Base-by-base conservation (phyloP, 2,888 invertebrate species). In the Nudaria mundana region DNA sequence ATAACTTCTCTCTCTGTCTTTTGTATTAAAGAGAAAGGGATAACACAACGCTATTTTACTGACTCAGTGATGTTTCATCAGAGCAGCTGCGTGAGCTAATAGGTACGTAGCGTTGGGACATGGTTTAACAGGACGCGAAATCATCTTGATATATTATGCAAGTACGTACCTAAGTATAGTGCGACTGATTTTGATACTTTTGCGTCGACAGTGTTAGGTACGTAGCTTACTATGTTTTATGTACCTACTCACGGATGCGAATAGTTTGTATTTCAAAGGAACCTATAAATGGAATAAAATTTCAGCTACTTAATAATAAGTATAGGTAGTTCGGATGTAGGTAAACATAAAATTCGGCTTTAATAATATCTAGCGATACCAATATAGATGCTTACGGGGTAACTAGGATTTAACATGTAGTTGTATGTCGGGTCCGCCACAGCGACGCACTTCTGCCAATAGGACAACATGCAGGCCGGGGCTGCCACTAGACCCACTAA, bases 381-480 rank as follows among this genome's bases (percentile, higher is more conserved):
- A n/a, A n/a, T n/a, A 20, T 3, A 25, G 12, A 30, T 24, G 28
- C 31, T 37, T 33, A 41, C 44, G n/a, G 94, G 93, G 76, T 95
- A 97, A 81, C 95, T 94, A 5, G 93, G 91, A 71, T 97, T 96
- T 52, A 95, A 92, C 66, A 93, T 92, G 73, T 97, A 97, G 76
- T 97, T 97, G 77, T 95, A 98, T 0, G 97, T 97, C 0, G 98
- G 98, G 81, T 98, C 98, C 56, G 93, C 91, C 26, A 95, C 90
- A 66, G 96, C 96, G 70, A 96, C 95, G 67, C 94, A 94, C 63
- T 95, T 95, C 77, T 98, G 95, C 97, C 97, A 97, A 2, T 95
- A 93, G 2, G 97, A 94, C 56, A 98, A 77, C 13, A 95, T 93
- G 48, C 98, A 91, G 6, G 95, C 95, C 1, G 97, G 94, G 37